Conservation (phyloP, 2,888 invertebrate genomes). For the Agrotis segetum region DNA sequence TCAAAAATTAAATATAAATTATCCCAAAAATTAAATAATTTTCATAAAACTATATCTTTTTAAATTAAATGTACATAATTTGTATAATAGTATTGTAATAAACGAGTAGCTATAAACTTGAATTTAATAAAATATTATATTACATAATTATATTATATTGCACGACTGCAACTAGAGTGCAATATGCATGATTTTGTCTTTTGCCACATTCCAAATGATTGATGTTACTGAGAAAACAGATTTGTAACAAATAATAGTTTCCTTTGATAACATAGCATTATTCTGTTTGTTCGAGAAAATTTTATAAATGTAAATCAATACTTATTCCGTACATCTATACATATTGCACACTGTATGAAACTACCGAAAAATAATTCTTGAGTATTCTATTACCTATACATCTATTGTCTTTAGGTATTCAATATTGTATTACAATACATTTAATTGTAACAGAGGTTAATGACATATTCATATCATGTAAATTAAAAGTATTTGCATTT, state of each 20-base stretch:
- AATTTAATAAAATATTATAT: constrained; percentile 75
- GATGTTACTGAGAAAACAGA: constrained; percentile 63
- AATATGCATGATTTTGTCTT: constrained; percentile 88
- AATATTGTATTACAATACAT: constrained; percentile 76
- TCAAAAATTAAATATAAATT: constrained; percentile 88
- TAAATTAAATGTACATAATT: constrained; percentile 86
- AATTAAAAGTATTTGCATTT: constrained; percentile 91
- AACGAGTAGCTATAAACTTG: constrained; percentile 81
- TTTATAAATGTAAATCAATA: constrained; percentile 34
- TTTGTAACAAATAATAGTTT: constrained; percentile 44
- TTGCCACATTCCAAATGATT: constrained; percentile 87
- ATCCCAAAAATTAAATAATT: constrained; percentile 91
- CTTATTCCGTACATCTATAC: constrained; percentile 47
- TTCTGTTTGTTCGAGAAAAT: constrained; percentile 33
- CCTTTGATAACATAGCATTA: constrained; percentile 40
- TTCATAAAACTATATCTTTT: constrained; percentile 86
- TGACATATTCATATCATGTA: constrained; percentile 91
- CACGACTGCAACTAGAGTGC: constrained; percentile 83
- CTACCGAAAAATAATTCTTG: constrained; percentile 61
- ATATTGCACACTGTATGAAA: constrained; percentile 56
- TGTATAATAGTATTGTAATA: constrained; percentile 86
- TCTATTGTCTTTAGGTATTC: constrained; percentile 82
- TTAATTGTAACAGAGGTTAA: constrained; percentile 88
- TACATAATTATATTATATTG: constrained; percentile 65
- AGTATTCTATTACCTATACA: constrained; percentile 67